These are phyloP conservation scores for Octopus sinensis DNA, from an alignment of 1,140 invertebrate genomes.

Conservation along the genomic window DNA sequence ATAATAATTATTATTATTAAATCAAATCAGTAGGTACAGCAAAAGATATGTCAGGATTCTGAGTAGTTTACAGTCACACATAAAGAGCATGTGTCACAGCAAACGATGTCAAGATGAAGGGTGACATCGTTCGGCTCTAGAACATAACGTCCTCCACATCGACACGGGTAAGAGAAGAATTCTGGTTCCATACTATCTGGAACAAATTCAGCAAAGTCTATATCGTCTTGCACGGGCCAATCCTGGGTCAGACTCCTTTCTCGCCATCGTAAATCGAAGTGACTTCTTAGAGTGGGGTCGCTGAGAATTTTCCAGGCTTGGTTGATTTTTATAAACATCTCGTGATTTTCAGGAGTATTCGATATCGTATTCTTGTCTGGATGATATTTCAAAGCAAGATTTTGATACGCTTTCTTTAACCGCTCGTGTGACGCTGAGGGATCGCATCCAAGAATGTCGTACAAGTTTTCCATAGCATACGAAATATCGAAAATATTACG, in stretches of 20 bases:
- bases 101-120: slow-evolving; percentile 44
- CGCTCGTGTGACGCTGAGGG: slow-evolving; percentile 28
- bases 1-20: no score
- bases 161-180: slow-evolving; percentile 35
- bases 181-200: slow-evolving; percentile 8
- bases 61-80: not conserved
- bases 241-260: slow-evolving; percentile 41
- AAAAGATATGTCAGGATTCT: no score
- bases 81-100: slow-evolving; percentile 51
- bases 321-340: slow-evolving; percentile 39
- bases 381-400: slow-evolving; percentile 35
- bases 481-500: no score
- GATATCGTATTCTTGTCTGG: slow-evolving; percentile 38
- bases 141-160: slow-evolving; percentile 46
- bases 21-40: no score
- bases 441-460: slow-evolving; percentile 35
- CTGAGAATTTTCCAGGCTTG: slow-evolving; percentile 47
- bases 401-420: slow-evolving; percentile 36
- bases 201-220: slow-evolving; percentile 43
- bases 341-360: not conserved
- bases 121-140: slow-evolving; percentile 35
- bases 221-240: slow-evolving; percentile 48
- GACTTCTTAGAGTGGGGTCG: slow-evolving; percentile 33
- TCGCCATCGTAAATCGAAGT: slow-evolving; percentile 44
- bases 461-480: slow-evolving; percentile 41